Base-by-base conservation (phyloP, 2,888 invertebrate genomes). In the Aricia artaxerxes region DNA sequence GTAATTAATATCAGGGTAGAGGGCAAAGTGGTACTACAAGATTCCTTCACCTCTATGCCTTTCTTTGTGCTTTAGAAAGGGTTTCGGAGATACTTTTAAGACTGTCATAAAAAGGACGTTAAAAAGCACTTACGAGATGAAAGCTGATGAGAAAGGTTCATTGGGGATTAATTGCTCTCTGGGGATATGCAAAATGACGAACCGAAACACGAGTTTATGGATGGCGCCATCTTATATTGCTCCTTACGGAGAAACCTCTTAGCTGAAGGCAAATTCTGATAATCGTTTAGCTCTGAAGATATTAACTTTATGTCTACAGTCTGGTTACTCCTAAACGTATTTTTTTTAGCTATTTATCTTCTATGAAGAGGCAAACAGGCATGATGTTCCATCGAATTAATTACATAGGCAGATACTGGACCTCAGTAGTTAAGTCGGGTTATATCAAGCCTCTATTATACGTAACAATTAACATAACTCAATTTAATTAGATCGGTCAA, bases 111-210 rank as follows among this genome's bases (percentile, higher is more conserved):
- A 75, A 44, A 75, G 31, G 38, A 24, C 49, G 44, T 75, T 75
- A 75, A 75, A 31, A 44, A 49, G 75, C 44, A 24, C 24, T 24
- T 24, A 75, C 75, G 24, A 16, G 53, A 75, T 75, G 49, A 49
- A 40, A 16, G 49, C 75, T 75, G 49, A 75, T 49, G 75, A 75
- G 75, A 49, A 49, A 44, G 35, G 69, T 69, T 69, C 35, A 69
- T 69, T 69, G 24, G 75, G n/a, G 49, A 49, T 75, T 75, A 49
- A 75, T 44, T 75, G 75, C 75, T 24, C 24, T 24, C 75, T 9
- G 24, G 75, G 75, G 75, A 49, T 77, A 60, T 77, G 77, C 77
- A 60, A 77, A 60, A 57, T 61, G 77, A 16, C 73, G 44, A 44
- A 75, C 40, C 73, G 49, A 24, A 40, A 44, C 24, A 75, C 4